Evolutionary conservation across 2,888 invertebrate species (phyloP), one percentile per base, ranked within the genome.

Genomic region (Charanyca ferruginea): DNA sequence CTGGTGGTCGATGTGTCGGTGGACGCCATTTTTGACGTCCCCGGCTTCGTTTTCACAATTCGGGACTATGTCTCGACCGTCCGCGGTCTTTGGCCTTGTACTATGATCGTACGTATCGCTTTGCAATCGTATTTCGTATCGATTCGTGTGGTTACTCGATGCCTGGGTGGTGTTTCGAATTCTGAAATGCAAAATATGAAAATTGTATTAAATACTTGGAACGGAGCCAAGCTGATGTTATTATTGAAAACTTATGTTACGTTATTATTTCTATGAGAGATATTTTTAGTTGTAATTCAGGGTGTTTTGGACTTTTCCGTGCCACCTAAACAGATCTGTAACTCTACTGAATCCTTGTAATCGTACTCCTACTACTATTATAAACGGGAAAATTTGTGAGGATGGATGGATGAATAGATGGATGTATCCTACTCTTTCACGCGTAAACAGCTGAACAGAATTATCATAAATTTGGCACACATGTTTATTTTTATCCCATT

Each of bases 1-100:
- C 91, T 91, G 94, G 95, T 91, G 95, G 95, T 95, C 95, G 95
- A 93, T 89, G 90, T 93, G 91, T 94, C 94, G 94, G 94, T 94
- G 84, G 95, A 94, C 94, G 95, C 92, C 95, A 95, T 79, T 9
- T 84, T 83, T 81, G 90, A 87, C 94, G 94, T 91, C 95, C 91
- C 94, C 94, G 88, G 76, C 77, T 85, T 94, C 93, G 94, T 93
- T 87, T 86, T 87, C 79, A 75, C 85, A 83, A 79, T 90, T 92
- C 91, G 91, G 92, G 90, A 81, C 82, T 75, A 76, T 83, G 92
- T 93, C 94, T 87, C 94, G 91, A 89, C 79, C 91, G 95, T 90
- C 95, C 93, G 94, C 96, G 96, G 95, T 95, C 94, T 92, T 88
- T 89, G 77, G 91, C 93, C 94, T 90, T 89, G 90, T 91, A 89